These are phyloP conservation scores for Cydia pomonella DNA, from an alignment of 1,140 invertebrate genomes.

Conservation along the genomic window DNA sequence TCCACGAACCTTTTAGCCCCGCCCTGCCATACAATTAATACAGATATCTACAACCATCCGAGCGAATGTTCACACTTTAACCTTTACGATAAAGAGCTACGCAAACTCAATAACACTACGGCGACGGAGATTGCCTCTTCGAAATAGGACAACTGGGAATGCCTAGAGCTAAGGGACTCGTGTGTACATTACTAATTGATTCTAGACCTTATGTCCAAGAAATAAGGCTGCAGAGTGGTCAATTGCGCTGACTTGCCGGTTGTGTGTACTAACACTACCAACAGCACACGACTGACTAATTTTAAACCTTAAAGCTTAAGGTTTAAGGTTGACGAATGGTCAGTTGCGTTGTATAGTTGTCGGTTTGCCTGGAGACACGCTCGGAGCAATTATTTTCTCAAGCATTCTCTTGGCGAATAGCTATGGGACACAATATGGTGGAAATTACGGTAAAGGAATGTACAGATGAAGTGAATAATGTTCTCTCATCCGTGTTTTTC, in stretches of 20 bases:
- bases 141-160: conserved; percentile 19
- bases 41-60: background rate
- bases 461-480: too few species aligned
- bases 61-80: conserved; percentile 9
- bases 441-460: background rate
- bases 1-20: too few species aligned
- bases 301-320: background rate
- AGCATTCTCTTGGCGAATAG: background rate
- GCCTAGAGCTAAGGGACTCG: background rate
- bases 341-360: too few species aligned
- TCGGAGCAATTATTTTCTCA: conserved; percentile 13
- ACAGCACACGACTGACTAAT: background rate
- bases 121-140: conserved; percentile 15
- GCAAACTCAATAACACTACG: conserved; percentile 15
- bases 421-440: background rate
- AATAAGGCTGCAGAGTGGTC: background rate
- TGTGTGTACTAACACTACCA: too few species aligned
- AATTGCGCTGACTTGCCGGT: too few species aligned
- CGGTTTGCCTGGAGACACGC: background rate
- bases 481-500: too few species aligned
- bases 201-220: background rate
- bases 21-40: too few species aligned
- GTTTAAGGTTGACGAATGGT: background rate
- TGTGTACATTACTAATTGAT: background rate
- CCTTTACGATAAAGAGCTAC: conserved; percentile 14